Base-by-base conservation (phyloP, 2,888 invertebrate species). In the Epinotia brunnichana region DNA sequence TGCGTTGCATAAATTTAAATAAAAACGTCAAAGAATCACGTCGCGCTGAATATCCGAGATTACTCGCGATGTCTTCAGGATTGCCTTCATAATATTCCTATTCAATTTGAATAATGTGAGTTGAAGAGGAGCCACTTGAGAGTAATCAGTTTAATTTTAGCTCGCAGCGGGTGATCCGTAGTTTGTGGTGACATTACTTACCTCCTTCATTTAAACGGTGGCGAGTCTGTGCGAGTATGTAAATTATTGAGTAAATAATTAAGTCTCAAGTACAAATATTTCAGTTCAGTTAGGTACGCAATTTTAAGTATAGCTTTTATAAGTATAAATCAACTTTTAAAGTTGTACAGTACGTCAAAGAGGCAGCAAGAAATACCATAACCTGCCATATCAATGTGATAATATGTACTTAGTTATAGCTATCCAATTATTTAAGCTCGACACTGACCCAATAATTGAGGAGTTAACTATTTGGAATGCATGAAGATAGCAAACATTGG, bases 61-160 rank as follows among this genome's bases (percentile, higher is more conserved):
- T 77, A 77, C 81, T 81, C 78, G 79, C 76, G 79, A 81, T 83
- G 76, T 76, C 76, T 77, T 73, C 76, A 76, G 78, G 83, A 83
- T 83, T 82, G 79, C 83, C 84, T 84, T 82, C 80, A 81, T 84
- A 83, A 83, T 83, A 79, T 82, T 81, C 77, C 76, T 80, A 83
- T 84, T 85, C 83, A 83, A 86, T 87, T 84, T 86, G 82, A 87
- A 85, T 87, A 85, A 84, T 82, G 81, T 77, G 78, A 80, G 82
- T 80, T 83, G 84, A 82, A 82, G 78, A 77, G 73, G 63, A 76
- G 75, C 76, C 79, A 76, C 77, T 57, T 73, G 80, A 74, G 83
- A 80, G 76, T 84, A 82, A 84, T 85, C 83, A 81, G 80, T 83
- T 83, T 82, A 82, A 84, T 83, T 83, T 81, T 21, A 67, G 19